Evolutionary conservation across 2,113 vertebrate species (phyloP).

Genomic region (Macrotus californicus): DNA sequence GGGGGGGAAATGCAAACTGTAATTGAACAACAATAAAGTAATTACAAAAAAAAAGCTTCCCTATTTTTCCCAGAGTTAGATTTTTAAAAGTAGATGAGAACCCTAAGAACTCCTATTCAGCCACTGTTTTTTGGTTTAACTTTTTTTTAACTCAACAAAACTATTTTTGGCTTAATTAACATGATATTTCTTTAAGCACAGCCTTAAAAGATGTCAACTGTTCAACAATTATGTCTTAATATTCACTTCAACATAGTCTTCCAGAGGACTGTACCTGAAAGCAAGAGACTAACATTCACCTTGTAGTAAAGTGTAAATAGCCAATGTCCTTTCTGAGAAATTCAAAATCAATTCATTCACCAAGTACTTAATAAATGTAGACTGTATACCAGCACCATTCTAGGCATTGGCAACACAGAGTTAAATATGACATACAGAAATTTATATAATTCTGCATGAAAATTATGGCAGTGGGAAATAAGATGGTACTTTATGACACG

Average conservation of each 20-base stretch:
- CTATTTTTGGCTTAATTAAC: background rate
- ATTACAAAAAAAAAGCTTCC: background rate
- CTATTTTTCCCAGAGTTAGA: background rate
- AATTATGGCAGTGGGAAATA: background rate
- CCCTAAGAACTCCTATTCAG: background rate
- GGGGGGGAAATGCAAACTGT: too few relatives aligned
- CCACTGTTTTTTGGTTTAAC: background rate
- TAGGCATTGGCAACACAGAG: background rate
- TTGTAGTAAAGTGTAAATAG: background rate
- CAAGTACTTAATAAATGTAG: background rate
- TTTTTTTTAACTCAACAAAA: background rate
- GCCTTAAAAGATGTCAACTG: background rate
- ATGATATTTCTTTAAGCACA: background rate
- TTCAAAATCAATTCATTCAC: background rate
- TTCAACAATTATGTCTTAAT: background rate
- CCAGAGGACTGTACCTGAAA: background rate
- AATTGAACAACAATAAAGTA: too few relatives aligned
- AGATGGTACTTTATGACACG: background rate
- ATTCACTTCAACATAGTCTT: background rate
- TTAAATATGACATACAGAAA: background rate
- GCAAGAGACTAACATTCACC: background rate
- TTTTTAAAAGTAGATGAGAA: background rate
- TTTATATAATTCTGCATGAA: background rate
- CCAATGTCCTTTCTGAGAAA: background rate
- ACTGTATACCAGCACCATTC: background rate